phyloP scores from a whole-genome alignment of 2,888 invertebrate species.

The Pandemis corylana region DNA sequence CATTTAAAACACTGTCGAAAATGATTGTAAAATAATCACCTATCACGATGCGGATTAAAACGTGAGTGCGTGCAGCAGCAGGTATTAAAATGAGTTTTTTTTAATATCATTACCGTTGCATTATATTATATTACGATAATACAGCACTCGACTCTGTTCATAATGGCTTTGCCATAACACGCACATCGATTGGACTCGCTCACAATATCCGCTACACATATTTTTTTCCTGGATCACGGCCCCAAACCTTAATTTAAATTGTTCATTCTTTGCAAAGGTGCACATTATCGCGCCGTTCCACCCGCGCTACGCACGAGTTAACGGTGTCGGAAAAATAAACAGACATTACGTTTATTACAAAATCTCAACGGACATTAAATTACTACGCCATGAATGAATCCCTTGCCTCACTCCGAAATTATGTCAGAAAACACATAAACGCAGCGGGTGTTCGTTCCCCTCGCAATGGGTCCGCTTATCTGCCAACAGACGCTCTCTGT shows the following conservation, averaged over 20 bases:
- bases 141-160: background rate
- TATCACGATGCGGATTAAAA: background rate
- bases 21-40: background rate
- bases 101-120: background rate
- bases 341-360: conserved; percentile 39
- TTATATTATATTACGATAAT: background rate
- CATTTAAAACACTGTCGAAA: background rate
- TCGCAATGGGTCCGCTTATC: conserved; percentile 61
- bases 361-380: conserved; percentile 35
- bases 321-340: conserved; percentile 36
- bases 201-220: conserved; percentile 22
- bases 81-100: conserved; percentile 1
- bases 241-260: conserved; percentile 6
- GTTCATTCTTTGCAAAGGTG: conserved; percentile 14
- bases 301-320: conserved; percentile 16
- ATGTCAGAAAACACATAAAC: conserved; percentile 43
- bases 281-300: conserved; percentile 8
- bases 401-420: conserved; percentile 45
- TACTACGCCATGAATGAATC: conserved; percentile 44
- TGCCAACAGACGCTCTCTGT: conserved; percentile 62
- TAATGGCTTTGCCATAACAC: conserved; percentile 20
- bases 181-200: conserved; percentile 24
- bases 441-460: conserved; percentile 51
- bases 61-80: conserved; percentile 4
- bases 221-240: conserved; percentile 18